Conservation (phyloP, 2,113 vertebrate species). For the human (Homo sapiens) region GRCh38 chr3:138687001-138687500, state of each 20-base stretch:
- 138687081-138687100: constrained; percentile 78
- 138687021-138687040: constrained; percentile 85
- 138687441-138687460: background rate
- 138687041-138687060: constrained; percentile 79
- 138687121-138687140: constrained; percentile 69
- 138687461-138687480: background rate
- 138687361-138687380: background rate
- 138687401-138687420: background rate
- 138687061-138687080: constrained; percentile 80
- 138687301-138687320: background rate
- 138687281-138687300: background rate
- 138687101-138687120: constrained; percentile 72
- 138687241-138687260: background rate
- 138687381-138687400: background rate
- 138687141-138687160: constrained; percentile 71
- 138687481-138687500: too few relatives aligned
- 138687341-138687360: background rate
- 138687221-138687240: background rate
- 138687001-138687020: constrained; percentile 82
- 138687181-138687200: constrained; percentile 36
- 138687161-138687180: constrained; percentile 65
- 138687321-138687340: background rate
- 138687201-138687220: background rate
- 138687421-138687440: background rate
- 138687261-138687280: background rate